phyloP scores from a whole-genome alignment of 2,113 vertebrate species.

The Cynoglossus semilaevis region DNA sequence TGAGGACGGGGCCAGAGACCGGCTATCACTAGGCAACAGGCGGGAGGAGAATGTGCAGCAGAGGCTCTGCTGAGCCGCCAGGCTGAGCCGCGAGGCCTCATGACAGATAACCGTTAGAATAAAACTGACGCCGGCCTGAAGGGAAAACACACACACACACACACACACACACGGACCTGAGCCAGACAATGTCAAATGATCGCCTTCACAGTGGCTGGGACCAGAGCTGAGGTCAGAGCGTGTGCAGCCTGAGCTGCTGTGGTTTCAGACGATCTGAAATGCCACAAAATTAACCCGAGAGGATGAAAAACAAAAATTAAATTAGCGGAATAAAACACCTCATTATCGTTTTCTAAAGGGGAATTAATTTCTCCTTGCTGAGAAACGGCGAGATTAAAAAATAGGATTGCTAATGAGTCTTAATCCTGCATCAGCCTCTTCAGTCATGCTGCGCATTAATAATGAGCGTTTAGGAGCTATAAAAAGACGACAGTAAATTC shows the following conservation, averaged over 20 bases:
- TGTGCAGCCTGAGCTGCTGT: constrained; percentile 6
- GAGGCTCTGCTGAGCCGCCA: constrained; percentile 31
- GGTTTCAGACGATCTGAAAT: not conserved
- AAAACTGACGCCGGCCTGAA: constrained; percentile 11
- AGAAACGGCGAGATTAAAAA: constrained; percentile 1
- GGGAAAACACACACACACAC: not conserved
- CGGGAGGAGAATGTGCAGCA: constrained; percentile 47
- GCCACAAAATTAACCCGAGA: constrained; percentile 12
- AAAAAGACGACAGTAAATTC: not conserved
- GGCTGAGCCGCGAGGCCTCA: constrained; percentile 20
- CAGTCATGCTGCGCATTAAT: constrained; percentile 2
- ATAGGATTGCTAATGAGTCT: not conserved
- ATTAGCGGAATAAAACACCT: not conserved
- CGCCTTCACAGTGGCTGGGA: not conserved
- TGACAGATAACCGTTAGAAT: constrained; percentile 36
- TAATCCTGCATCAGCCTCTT: constrained; percentile 2
- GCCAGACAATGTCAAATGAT: not conserved
- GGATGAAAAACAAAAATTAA: constrained; percentile 23
- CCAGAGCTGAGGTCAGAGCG: constrained; percentile 8
- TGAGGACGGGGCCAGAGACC: constrained; percentile 34
- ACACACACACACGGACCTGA: no score
- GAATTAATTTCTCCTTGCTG: not conserved
- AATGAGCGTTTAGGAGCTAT: not conserved
- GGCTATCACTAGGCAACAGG: constrained; percentile 71
- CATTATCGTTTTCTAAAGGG: constrained; percentile 2